Evolutionary conservation across 2,888 invertebrate genomes (phyloP), one percentile per base, ranked within the genome.

Genomic region (Thymelicus sylvestris): DNA sequence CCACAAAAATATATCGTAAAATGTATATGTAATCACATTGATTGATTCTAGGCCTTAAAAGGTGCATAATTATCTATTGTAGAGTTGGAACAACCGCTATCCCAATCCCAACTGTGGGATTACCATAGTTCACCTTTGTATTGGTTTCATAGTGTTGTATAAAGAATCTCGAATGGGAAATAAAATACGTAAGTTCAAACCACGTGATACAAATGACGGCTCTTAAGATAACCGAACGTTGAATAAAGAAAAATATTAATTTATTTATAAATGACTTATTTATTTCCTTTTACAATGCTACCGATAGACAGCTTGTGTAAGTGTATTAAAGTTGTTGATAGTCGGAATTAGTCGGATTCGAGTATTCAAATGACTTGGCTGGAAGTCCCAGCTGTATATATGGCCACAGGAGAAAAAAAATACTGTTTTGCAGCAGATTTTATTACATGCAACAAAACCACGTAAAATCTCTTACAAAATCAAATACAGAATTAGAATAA

Each of bases 201-300:
- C 50, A 52, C 50, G 50, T 52, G 50, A 52, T 52, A 52, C 50
- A 52, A 44, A 19, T 57, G 31, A 57, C 13, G 57, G 31, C 7
- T 31, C 31, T 31, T 12, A 24, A 24, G 57, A 31, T 57, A 55
- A 57, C 31, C 57, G 57, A 31, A 13, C 57, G 13, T 31, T 38
- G 57, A 57, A 57, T 57, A 57, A 38, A 57, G 57, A 57, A 57
- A 57, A 31, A 38, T 57, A 57, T 57, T 57, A 38, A 57, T 57
- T 57, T 57, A 57, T 57, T 57, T 38, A 38, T 10, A 12, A 12
- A 57, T 31, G 57, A 4, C 57, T 57, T 38, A 31, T 57, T 31
- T 31, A 38, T 13, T 57, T 57, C 6, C 7, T n/a, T 31, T 13
- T 24, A 24, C 31, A 31, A 3, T 3, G 31, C 5, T 31, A 31